These are phyloP conservation scores for Glyphotaelius pellucidus DNA, from an alignment of 2,888 invertebrate genomes.

Conservation along the genomic window DNA sequence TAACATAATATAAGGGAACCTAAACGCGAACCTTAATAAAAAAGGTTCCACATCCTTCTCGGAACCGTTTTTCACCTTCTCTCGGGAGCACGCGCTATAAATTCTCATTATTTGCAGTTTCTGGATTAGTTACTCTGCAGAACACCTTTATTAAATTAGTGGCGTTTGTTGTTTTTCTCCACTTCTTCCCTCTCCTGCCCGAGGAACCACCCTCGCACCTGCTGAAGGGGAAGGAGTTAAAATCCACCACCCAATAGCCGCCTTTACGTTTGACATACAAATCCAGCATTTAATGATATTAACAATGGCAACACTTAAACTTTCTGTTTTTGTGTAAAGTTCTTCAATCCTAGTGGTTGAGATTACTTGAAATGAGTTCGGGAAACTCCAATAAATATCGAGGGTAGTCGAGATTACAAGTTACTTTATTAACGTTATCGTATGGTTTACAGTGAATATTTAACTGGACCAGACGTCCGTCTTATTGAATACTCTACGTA, in stretches of 20 bases:
- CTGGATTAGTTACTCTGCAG: neutral
- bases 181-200: neutral
- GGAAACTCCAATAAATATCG: too few species aligned
- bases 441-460: too few species aligned
- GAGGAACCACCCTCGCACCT: neutral
- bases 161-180: conserved; percentile 5
- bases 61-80: neutral
- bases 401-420: too few species aligned
- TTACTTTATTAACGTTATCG: too few species aligned
- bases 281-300: neutral
- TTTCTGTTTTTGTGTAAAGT: too few species aligned
- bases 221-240: neutral
- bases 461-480: too few species aligned
- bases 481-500: too few species aligned
- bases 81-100: conserved; percentile 13
- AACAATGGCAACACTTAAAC: too few species aligned
- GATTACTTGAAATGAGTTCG: too few species aligned
- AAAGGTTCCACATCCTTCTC: neutral
- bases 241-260: neutral
- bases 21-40: neutral
- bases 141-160: conserved; percentile 32
- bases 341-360: too few species aligned
- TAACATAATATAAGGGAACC: neutral
- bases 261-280: neutral
- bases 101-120: conserved; percentile 6